A percentile compares a stretch with the other conserved stretches of the same genome.
These are phyloP conservation scores for Dromaius novaehollandiae DNA, from an alignment of 2,113 vertebrate genomes.

Conservation along the genomic window DNA sequence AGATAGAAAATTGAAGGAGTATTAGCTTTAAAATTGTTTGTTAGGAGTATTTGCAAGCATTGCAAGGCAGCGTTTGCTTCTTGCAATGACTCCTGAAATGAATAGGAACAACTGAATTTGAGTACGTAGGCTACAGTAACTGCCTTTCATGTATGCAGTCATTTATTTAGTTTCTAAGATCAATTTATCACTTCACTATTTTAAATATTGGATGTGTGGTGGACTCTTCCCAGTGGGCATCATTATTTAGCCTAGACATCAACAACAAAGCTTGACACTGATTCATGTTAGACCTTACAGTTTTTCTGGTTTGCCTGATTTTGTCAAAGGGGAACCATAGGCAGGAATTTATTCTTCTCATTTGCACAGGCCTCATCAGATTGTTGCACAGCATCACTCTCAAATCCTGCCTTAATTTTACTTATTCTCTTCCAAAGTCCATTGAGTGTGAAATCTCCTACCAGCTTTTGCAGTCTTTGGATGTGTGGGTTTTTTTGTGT, in stretches of 20 bases:
- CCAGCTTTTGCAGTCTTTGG: background rate
- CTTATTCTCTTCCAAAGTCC: background rate
- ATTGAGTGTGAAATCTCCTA: background rate
- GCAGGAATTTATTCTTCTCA: background rate
- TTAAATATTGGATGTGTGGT: background rate
- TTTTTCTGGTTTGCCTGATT: background rate
- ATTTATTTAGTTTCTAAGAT: background rate
- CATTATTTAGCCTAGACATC: background rate
- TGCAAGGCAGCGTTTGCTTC: background rate
- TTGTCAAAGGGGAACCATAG: background rate
- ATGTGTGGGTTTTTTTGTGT: background rate
- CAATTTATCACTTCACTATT: background rate
- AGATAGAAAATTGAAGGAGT: background rate
- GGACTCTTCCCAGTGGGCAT: background rate
- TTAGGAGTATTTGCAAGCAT: background rate
- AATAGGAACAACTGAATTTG: background rate
- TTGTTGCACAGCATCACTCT: background rate
- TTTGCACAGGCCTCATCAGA: background rate
- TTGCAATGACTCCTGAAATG: background rate
- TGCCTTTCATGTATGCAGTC: accelerated
- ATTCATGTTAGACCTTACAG: accelerated
- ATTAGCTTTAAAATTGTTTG: background rate
- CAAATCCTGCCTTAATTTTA: background rate
- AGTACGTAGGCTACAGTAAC: background rate
- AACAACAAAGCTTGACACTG: background rate